These are phyloP conservation scores for Sarcophaga caerulescens DNA, from an alignment of 2,888 invertebrate genomes.

Conservation along the genomic window DNA sequence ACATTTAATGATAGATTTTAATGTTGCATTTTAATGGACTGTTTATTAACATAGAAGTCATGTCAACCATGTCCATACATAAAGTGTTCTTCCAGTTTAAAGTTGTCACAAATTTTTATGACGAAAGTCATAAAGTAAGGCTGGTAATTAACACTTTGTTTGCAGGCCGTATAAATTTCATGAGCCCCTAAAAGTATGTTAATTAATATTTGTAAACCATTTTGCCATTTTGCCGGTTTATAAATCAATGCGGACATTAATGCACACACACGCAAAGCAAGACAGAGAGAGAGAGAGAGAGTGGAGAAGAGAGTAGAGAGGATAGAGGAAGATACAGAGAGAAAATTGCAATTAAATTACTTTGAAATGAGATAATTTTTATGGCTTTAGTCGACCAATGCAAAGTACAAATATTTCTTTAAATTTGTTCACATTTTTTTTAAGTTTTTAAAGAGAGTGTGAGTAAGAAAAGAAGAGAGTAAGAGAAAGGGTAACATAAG, in stretches of 20 bases:
- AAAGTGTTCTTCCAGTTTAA: not conserved
- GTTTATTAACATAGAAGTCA: not conserved
- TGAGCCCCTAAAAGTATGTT: slow-evolving; percentile 1
- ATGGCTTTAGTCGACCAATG: too few relatives aligned
- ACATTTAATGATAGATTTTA: not conserved
- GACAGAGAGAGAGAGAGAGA: too few relatives aligned
- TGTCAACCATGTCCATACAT: not conserved
- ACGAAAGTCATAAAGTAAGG: not conserved
- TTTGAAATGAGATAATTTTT: too few relatives aligned
- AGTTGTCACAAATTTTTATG: not conserved
- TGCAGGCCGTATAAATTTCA: not conserved
- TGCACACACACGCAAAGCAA: too few relatives aligned
- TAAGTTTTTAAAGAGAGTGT: too few relatives aligned
- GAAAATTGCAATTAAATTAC: too few relatives aligned
- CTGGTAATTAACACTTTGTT: not conserved
- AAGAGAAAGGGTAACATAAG: not conserved
- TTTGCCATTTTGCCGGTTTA: slow-evolving; percentile 1
- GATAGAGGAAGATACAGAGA: too few relatives aligned
- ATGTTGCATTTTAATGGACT: not conserved
- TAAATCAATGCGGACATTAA: not conserved
- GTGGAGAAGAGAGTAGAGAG: too few relatives aligned
- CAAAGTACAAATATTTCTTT: too few relatives aligned
- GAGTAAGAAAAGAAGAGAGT: too few relatives aligned
- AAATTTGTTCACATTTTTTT: not conserved
- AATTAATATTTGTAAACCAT: not conserved